phyloP scores from a whole-genome alignment of 2,797 vertebrate species.

The Thunnus albacares region DNA sequence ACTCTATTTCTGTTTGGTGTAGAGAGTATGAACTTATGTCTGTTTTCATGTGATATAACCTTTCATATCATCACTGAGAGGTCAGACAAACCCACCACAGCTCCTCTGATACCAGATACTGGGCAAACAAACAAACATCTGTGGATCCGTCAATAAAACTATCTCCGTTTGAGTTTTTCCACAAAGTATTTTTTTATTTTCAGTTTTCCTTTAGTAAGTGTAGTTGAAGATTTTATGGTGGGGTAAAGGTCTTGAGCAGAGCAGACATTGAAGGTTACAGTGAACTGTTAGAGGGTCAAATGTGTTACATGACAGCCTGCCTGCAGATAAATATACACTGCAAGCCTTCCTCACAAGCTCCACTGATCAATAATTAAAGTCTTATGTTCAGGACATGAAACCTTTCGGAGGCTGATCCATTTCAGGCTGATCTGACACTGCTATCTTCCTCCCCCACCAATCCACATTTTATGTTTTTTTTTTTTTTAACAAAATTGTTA shows the following conservation, averaged over 20 bases:
- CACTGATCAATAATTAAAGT: constrained; percentile 60
- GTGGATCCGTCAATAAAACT: too few relatives aligned
- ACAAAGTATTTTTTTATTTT: too few relatives aligned
- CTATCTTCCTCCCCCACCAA: background rate
- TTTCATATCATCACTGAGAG: too few relatives aligned
- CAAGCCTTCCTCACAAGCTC: constrained; percentile 29
- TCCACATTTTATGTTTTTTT: background rate
- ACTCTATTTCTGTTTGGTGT: too few relatives aligned
- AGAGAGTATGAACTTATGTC: too few relatives aligned
- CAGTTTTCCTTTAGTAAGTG: background rate
- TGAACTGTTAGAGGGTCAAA: constrained; percentile 15
- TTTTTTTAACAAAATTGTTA: too few relatives aligned
- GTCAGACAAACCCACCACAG: too few relatives aligned
- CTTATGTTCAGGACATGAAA: constrained; percentile 39
- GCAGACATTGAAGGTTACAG: background rate
- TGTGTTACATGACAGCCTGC: constrained; percentile 37
- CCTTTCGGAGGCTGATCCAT: constrained; percentile 13
- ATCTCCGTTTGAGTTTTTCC: too few relatives aligned
- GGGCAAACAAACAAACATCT: too few relatives aligned
- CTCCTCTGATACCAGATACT: too few relatives aligned
- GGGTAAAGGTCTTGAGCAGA: background rate
- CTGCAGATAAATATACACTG: constrained; percentile 45
- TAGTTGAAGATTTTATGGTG: background rate
- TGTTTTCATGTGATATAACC: too few relatives aligned
- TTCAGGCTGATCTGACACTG: background rate